Evolutionary conservation across 1,140 invertebrate species (phyloP), one percentile per base, ranked within the genome.

Genomic region (Goniozus legneri): DNA sequence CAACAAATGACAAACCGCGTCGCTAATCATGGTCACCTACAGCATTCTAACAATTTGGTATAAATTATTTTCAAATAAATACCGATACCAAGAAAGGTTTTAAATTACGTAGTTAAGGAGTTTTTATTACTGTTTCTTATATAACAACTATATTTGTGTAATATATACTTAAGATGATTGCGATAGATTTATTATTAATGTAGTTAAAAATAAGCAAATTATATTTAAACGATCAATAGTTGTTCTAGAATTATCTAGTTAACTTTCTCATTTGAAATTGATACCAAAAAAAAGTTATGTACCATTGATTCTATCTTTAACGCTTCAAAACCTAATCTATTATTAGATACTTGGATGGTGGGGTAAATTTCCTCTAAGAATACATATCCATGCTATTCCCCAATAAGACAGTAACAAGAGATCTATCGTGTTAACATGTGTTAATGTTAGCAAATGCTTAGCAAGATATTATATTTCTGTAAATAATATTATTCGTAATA

Each of bases 31-130:
- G 44, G 55, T 14, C 37, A 58, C 19, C 44, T 22, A 10, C 60
- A 70, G 19, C 65, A 69, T 42, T 54, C 64, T 19, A 73, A 73
- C 45, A 71, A 71, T 54, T 56, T 73, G 65, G 68, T 73, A 65
- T 16, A n/a, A n/a, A n/a, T n/a, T n/a, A n/a, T n/a, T n/a, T n/a
- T n/a, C n/a, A n/a, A n/a, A 22, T 19, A 32, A 32, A 22, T 14
- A 12, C 14, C 14, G 13, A n/a, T 24, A 27, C 10, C 24, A 6
- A 27, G 24, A 27, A n/a, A 36, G 27, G 21, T n/a, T 14, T 33
- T 18, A 14, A 34, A 13, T 37, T 38, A 30, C n/a, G 4, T 3
- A 44, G 15, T 44, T 34, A 34, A 34, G 3, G 3, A 40, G 3
- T 40, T 22, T 10, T 13, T n/a, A n/a, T n/a, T n/a, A n/a, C n/a